A percentile compares a stretch with the other conserved stretches of the same genome.
Conservation (phyloP, 1,140 invertebrate species). For the Drosophila ercepeae region DNA sequence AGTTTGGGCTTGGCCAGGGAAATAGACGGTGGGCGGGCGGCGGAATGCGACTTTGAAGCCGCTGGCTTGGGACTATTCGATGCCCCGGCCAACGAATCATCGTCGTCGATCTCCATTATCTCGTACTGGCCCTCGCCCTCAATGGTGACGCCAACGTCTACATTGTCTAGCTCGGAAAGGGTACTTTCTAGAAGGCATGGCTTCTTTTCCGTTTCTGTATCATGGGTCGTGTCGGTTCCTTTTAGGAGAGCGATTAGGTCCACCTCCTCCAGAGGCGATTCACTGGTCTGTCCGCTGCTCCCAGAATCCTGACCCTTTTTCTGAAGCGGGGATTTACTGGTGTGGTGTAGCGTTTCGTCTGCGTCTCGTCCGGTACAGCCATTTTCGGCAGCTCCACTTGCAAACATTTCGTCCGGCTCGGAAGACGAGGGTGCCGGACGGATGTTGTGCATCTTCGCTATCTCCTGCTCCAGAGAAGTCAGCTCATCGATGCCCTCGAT, state of each 20-base stretch:
- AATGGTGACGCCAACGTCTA: conserved; percentile 70
- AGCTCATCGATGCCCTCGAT: conserved; percentile 67
- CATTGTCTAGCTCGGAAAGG: conserved; percentile 46
- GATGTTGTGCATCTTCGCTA: conserved; percentile 73
- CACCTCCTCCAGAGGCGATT: conserved; percentile 61
- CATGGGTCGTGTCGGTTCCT: conserved; percentile 52
- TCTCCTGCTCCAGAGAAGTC: conserved; percentile 71
- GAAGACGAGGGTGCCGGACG: conserved; percentile 15
- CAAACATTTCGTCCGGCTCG: background rate
- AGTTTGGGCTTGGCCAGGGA: conserved; percentile 38
- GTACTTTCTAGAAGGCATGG: conserved; percentile 38
- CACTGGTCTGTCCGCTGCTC: conserved; percentile 4
- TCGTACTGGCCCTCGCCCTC: conserved; percentile 80
- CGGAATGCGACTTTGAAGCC: conserved; percentile 1
- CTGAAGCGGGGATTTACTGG: conserved; percentile 1
- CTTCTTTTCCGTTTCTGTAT: conserved; percentile 24
- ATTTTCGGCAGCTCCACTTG: conserved; percentile 13
- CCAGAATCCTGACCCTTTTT: conserved; percentile 4
- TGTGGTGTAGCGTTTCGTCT: conserved; percentile 6
- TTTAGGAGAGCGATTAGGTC: conserved; percentile 79
- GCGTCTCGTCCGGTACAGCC: conserved; percentile 3
- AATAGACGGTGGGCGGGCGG: background rate
- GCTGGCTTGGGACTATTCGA: background rate
- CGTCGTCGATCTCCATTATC: conserved; percentile 80
- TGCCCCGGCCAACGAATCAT: conserved; percentile 28